A percentile compares a stretch with the other conserved stretches of the same genome.
phyloP scores from a whole-genome alignment of 2,888 invertebrate genomes.

The Trissolcus japonicus region DNA sequence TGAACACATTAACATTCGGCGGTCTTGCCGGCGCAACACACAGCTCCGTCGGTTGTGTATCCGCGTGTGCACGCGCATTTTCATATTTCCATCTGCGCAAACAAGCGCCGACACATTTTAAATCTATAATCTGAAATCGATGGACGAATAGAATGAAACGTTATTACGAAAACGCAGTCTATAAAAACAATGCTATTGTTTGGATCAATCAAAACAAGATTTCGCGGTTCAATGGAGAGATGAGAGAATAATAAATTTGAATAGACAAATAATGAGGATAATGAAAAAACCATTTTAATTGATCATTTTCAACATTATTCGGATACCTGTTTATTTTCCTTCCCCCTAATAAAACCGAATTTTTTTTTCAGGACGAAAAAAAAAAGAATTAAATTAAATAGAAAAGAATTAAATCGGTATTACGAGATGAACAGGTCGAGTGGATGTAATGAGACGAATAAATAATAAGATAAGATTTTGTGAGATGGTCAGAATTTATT shows the following conservation, averaged over 20 bases:
- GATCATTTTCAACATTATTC: too few relatives aligned
- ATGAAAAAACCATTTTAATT: constrained; percentile 2
- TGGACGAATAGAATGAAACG: constrained; percentile 2
- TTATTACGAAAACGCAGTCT: not conserved
- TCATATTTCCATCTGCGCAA: constrained; percentile 34
- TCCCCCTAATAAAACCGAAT: too few relatives aligned
- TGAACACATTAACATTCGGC: too few relatives aligned
- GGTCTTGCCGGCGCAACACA: too few relatives aligned
- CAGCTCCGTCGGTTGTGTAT: constrained; percentile 24
- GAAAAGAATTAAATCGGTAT: too few relatives aligned
- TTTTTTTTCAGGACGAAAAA: too few relatives aligned
- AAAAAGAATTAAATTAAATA: too few relatives aligned
- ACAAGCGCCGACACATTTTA: constrained; percentile 23
- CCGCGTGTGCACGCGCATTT: constrained; percentile 16
- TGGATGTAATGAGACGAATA: too few relatives aligned
- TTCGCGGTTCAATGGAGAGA: constrained; percentile 1
- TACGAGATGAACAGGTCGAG: too few relatives aligned
- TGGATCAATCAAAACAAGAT: constrained; percentile 26
- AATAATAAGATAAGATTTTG: too few relatives aligned
- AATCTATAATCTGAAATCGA: constrained; percentile 43
- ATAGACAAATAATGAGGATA: constrained; percentile 7
- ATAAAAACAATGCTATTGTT: constrained; percentile 23
- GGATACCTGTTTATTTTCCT: too few relatives aligned
- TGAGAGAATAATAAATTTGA: not conserved
- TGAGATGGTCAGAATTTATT: not conserved